Percentiles rank a stretch among this genome's conserved stretches.
Evolutionary conservation across 2,888 invertebrate species (phyloP).

Genomic region (Pammene aurita): DNA sequence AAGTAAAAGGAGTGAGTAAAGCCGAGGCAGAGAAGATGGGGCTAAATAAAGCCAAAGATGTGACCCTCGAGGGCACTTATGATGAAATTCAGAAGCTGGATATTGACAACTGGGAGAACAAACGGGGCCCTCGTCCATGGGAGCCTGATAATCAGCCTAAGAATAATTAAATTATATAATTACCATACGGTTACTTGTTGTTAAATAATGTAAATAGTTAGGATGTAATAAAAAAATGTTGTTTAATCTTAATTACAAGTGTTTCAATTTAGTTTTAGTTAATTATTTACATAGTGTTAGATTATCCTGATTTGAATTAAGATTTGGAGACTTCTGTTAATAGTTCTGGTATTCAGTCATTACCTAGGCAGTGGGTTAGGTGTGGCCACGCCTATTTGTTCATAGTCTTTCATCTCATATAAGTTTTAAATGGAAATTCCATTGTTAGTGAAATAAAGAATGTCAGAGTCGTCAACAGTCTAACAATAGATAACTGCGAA

Average conservation of each 20-base stretch:
- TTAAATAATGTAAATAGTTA: constrained; percentile 26
- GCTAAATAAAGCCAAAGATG: constrained; percentile 85
- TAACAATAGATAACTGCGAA: too few relatives aligned
- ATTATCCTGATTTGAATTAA: too few relatives aligned
- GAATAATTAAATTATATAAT: constrained; percentile 44
- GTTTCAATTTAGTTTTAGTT: not conserved
- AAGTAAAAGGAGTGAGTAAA: constrained; percentile 81
- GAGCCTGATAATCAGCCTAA: constrained; percentile 78
- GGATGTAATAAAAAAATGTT: constrained; percentile 5
- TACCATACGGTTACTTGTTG: constrained; percentile 30
- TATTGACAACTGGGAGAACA: constrained; percentile 93
- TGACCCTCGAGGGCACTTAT: constrained; percentile 89
- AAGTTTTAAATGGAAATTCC: too few relatives aligned
- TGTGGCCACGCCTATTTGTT: too few relatives aligned
- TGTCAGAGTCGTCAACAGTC: too few relatives aligned
- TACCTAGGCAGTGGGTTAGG: too few relatives aligned
- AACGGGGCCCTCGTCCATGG: constrained; percentile 93
- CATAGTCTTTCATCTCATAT: too few relatives aligned
- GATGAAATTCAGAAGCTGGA: constrained; percentile 89
- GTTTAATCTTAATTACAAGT: not conserved
- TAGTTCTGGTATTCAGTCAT: too few relatives aligned
- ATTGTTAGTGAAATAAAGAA: too few relatives aligned
- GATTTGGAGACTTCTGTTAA: too few relatives aligned
- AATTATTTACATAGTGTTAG: too few relatives aligned
- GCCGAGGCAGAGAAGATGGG: constrained; percentile 87